These are phyloP conservation scores for Heterochromis multidens DNA, from an alignment of 2,113 vertebrate genomes.

Conservation along the genomic window DNA sequence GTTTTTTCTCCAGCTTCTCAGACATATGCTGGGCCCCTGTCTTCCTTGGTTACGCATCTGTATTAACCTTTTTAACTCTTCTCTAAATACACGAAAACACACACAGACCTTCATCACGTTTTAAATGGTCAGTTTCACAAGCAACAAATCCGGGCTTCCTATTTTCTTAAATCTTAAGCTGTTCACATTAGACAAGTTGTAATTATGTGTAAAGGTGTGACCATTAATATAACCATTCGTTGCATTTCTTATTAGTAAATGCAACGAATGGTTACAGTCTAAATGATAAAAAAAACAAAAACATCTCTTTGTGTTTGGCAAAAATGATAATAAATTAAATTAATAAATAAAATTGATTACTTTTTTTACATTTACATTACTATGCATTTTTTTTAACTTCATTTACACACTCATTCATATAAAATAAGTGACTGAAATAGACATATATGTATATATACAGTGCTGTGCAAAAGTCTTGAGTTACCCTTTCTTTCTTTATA, in stretches of 20 bases:
- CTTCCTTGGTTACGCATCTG: conserved; percentile 48
- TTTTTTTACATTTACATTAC: neutral
- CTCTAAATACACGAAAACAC: neutral
- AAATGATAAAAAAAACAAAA: neutral
- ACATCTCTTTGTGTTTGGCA: neutral
- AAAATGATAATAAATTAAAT: neutral
- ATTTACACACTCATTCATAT: neutral
- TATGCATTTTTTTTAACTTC: neutral
- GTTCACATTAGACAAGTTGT: neutral
- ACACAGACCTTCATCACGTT: neutral
- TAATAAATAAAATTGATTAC: neutral
- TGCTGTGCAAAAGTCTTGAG: no score
- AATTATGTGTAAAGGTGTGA: neutral
- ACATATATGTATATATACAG: no score
- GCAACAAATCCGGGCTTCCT: neutral
- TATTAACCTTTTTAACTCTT: conserved; percentile 62
- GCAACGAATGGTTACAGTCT: neutral
- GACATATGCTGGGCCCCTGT: neutral
- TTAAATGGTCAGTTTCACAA: neutral
- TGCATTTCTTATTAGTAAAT: neutral
- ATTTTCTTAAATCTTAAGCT: conserved; percentile 20
- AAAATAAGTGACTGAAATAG: neutral
- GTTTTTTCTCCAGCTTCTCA: conserved; percentile 1
- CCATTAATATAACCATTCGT: fast-evolving
- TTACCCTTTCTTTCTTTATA: no score